Conservation (phyloP, 2,797 vertebrate genomes). For the Enteromius paludinosus region DNA sequence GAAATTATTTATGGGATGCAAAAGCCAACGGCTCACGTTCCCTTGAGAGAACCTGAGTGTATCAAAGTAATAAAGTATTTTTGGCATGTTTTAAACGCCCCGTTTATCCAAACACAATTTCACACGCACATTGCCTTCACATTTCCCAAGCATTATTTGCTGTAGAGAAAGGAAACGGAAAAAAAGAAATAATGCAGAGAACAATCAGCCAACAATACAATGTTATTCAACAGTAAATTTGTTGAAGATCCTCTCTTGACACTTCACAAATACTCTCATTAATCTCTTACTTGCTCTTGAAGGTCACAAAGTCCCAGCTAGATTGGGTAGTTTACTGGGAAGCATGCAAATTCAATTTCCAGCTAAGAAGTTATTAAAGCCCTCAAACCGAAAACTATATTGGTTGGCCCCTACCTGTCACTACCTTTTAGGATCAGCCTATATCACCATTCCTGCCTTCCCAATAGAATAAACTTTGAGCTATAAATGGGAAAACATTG, state of each 20-base stretch:
- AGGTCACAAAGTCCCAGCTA: constrained; percentile 21
- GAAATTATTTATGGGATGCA: constrained; percentile 26
- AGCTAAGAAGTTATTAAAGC: constrained; percentile 25
- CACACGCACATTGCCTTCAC: background rate
- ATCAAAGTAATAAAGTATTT: constrained; percentile 13
- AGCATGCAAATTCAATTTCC: constrained; percentile 33
- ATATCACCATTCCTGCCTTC: background rate
- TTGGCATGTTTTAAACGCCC: background rate
- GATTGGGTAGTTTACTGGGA: constrained; percentile 25
- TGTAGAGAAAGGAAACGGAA: background rate
- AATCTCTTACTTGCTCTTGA: constrained; percentile 32
- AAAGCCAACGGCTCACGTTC: constrained; percentile 15
- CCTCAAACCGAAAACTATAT: constrained; percentile 22
- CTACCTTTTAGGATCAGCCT: constrained; percentile 38
- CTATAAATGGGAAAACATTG: constrained; percentile 23
- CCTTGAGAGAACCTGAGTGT: constrained; percentile 19
- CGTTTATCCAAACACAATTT: background rate
- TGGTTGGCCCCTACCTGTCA: constrained; percentile 35
- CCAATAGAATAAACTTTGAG: background rate
- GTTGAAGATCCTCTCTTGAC: constrained; percentile 10
- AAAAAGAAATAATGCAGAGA: constrained; percentile 5
- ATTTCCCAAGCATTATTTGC: background rate
- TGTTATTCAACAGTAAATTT: constrained; percentile 10
- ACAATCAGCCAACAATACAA: constrained; percentile 3
- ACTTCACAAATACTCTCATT: constrained; percentile 31